These are phyloP conservation scores for Criorhina ranunculi DNA, from an alignment of 2,888 invertebrate species.

Conservation along the genomic window DNA sequence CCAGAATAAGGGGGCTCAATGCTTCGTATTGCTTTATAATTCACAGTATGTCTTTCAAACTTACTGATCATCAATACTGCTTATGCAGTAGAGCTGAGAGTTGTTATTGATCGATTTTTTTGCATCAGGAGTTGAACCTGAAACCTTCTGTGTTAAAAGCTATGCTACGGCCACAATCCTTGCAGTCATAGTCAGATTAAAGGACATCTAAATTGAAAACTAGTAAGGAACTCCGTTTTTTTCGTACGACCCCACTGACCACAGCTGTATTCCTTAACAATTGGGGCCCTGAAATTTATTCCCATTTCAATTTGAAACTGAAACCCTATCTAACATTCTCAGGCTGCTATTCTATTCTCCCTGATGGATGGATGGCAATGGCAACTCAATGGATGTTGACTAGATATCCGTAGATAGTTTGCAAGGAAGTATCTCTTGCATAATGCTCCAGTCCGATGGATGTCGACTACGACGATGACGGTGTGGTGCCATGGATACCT, in stretches of 20 bases:
- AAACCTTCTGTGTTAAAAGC: no score
- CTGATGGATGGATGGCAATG: constrained; percentile 43
- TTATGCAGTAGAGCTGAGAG: no score
- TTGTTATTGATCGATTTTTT: no score
- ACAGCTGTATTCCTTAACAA: constrained; percentile 14
- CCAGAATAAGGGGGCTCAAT: no score
- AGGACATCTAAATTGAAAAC: not conserved
- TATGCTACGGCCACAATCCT: no score
- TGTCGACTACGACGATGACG: constrained; percentile 11
- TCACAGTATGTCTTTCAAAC: no score
- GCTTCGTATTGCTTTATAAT: no score
- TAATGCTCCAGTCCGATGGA: constrained; percentile 45
- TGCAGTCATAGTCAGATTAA: no score
- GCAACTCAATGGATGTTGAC: constrained; percentile 35
- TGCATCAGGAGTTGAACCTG: no score
- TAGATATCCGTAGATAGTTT: constrained; percentile 7
- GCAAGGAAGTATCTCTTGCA: constrained; percentile 68
- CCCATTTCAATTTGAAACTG: constrained; percentile 36
- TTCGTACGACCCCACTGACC: constrained; percentile 37
- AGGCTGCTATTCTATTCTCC: constrained; percentile 47
- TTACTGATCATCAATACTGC: no score
- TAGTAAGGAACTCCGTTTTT: not conserved
- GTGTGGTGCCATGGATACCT: constrained; percentile 36
- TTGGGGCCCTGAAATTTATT: constrained; percentile 53
- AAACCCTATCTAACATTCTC: constrained; percentile 60